Conservation (phyloP, 2,797 vertebrate species). For the Malurus splendens region DNA sequence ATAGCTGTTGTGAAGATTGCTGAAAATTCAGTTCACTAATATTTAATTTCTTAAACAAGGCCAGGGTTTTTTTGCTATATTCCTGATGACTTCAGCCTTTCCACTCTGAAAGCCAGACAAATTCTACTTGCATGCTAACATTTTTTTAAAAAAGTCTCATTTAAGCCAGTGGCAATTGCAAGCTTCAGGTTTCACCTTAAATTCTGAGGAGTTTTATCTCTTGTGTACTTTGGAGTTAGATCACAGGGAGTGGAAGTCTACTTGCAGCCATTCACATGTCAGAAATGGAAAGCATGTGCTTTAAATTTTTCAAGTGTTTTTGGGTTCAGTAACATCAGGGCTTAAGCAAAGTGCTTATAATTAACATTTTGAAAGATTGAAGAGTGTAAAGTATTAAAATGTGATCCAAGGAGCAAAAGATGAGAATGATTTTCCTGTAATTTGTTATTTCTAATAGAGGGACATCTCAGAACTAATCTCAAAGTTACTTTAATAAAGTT, state of each 20-base stretch:
- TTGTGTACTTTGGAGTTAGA: background rate
- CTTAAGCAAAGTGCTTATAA: background rate
- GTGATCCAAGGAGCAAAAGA: background rate
- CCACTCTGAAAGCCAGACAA: background rate
- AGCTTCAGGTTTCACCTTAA: background rate
- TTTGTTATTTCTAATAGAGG: background rate
- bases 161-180: background rate
- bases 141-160: background rate
- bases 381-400: background rate
- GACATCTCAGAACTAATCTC: background rate
- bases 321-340: background rate
- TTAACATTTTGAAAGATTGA: background rate
- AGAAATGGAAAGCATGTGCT: background rate
- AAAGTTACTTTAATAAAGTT: background rate
- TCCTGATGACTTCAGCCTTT: background rate
- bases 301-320: background rate
- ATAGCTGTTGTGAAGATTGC: background rate
- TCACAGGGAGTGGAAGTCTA: background rate
- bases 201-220: background rate
- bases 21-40: background rate
- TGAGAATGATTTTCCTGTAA: background rate
- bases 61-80: background rate
- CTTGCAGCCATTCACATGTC: background rate
- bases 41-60: background rate
- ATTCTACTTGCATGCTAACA: background rate